A percentile compares a stretch with the other conserved stretches of the same genome.
Conservation (phyloP, 2,113 vertebrate genomes). For the Boleophthalmus pectinirostris region DNA sequence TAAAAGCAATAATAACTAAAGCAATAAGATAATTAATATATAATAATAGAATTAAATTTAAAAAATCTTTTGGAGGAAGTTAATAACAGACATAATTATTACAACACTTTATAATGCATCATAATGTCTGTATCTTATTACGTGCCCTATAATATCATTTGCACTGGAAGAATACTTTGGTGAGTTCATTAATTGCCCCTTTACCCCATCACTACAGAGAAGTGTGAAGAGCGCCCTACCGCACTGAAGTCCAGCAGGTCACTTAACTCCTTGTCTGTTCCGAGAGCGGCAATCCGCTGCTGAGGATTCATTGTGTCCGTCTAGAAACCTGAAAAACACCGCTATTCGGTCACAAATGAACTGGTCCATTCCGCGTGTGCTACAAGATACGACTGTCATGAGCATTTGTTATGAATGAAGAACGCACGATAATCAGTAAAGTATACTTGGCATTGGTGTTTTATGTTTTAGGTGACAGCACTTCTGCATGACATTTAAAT, state of each 20-base stretch:
- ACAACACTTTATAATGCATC: not conserved
- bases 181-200: slow-evolving; percentile 13
- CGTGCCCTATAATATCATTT: not conserved
- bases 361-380: slow-evolving; percentile 17
- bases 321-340: slow-evolving; percentile 80
- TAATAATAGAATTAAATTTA: not conserved
- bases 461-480: not conserved
- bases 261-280: slow-evolving; percentile 99
- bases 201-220: not conserved
- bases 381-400: slow-evolving; percentile 33
- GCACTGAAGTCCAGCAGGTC: slow-evolving; percentile 99
- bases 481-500: not conserved
- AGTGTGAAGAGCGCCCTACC: slow-evolving; percentile 78
- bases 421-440: slow-evolving; percentile 38
- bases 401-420: slow-evolving; percentile 34
- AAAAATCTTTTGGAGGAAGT: not conserved
- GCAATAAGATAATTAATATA: not conserved
- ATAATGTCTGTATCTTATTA: not conserved
- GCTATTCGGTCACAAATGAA: slow-evolving; percentile 46
- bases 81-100: not conserved
- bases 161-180: slow-evolving; percentile 4
- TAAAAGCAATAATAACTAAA: not conserved
- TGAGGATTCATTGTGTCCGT: slow-evolving; percentile 93
- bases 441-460: slow-evolving; percentile 39
- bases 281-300: slow-evolving; percentile 98